Percentiles rank a stretch among this genome's conserved stretches.
Conservation (phyloP, 2,888 invertebrate species). For the Salticus scenicus region DNA sequence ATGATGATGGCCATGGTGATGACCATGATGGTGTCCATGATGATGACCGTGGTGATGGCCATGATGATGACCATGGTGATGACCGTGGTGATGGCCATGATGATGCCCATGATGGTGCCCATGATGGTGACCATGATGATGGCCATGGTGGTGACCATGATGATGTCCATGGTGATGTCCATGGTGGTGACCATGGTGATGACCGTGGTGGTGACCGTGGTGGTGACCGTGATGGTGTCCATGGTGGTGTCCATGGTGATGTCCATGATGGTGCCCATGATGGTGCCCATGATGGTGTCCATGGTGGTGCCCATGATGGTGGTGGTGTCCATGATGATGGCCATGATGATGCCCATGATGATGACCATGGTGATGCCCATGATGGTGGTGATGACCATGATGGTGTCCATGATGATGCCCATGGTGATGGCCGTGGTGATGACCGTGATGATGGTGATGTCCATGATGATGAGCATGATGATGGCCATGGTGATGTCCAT, state of each 20-base stretch:
- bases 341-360: constrained; percentile 26
- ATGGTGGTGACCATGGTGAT: constrained; percentile 51
- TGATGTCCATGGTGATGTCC: constrained; percentile 49
- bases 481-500: constrained; percentile 10
- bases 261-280: constrained; percentile 35
- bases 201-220: constrained; percentile 38
- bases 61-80: constrained; percentile 53
- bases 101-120: constrained; percentile 39
- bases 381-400: constrained; percentile 33
- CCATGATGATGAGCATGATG: constrained; percentile 22
- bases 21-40: constrained; percentile 43
- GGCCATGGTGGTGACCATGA: constrained; percentile 49
- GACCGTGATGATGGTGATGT: constrained; percentile 26
- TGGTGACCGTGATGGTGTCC: constrained; percentile 40
- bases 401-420: constrained; percentile 21
- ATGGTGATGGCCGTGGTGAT: constrained; percentile 26
- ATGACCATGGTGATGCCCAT: constrained; percentile 35
- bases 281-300: constrained; percentile 22
- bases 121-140: constrained; percentile 54
- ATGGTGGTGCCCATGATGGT: constrained; percentile 21
- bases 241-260: constrained; percentile 40
- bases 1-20: constrained; percentile 38
- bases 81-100: constrained; percentile 45
- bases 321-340: constrained; percentile 34
- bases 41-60: constrained; percentile 61